phyloP scores from a whole-genome alignment of 2,113 vertebrate species.

The Corvus moneduloides region DNA sequence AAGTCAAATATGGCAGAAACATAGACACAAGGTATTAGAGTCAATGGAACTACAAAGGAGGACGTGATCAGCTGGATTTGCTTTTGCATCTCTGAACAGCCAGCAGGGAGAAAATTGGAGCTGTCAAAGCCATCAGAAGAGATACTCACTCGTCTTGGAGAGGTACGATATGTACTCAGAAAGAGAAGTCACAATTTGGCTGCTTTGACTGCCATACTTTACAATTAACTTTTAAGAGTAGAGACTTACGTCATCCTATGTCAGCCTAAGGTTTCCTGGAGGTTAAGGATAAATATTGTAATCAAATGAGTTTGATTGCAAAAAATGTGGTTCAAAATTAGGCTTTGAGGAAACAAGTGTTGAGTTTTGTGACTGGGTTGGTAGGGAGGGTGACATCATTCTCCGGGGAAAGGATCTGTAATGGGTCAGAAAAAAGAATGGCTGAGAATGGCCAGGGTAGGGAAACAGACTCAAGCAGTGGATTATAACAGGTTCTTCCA shows the following conservation, averaged over 20 bases:
- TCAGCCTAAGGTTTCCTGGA: background rate
- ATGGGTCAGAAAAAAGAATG: background rate
- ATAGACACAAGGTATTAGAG: background rate
- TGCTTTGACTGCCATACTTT: background rate
- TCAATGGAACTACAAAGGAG: background rate
- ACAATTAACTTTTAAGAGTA: background rate
- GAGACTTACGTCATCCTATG: background rate
- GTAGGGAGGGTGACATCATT: background rate
- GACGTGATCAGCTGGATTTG: background rate
- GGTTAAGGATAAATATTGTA: background rate
- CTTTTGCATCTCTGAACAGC: background rate
- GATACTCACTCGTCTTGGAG: fast-evolving
- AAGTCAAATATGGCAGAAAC: background rate
- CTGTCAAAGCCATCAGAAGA: background rate
- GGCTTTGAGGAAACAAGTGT: background rate
- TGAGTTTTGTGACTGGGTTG: background rate
- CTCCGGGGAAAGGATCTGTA: background rate
- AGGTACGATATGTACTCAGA: background rate
- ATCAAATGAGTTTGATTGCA: background rate
- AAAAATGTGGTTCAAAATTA: background rate
- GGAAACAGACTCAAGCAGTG: background rate
- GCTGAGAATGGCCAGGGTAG: background rate
- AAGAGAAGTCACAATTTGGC: background rate
- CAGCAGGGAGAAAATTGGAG: background rate
- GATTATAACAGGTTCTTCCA: background rate